Evolutionary conservation across 2,113 vertebrate genomes (phyloP), one percentile per base, ranked within the genome.

Genomic region (Agelaius tricolor): DNA sequence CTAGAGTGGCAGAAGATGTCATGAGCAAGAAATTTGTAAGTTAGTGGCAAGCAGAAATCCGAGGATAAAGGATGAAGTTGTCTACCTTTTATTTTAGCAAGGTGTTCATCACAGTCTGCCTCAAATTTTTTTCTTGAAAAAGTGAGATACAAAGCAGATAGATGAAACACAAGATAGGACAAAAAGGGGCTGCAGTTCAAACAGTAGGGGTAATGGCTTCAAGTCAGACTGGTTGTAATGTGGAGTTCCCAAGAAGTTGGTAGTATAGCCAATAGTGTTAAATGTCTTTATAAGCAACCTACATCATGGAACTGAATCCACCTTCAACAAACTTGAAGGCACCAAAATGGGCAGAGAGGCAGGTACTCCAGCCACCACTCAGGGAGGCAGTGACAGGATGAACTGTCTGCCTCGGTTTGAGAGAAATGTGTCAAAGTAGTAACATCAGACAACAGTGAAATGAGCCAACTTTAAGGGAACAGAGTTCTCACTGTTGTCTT

Each of bases 381-480:
- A 75, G 62, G 41, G 35, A 78, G 15, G 59, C 33, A 63, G 4
- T 66, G 51, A 37, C 7, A 54, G 68, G 61, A 55, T 94, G 72
- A 91, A 88, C 57, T 75, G 44, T 80, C 87, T 88, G 52, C 57
- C 63, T 79, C 18, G 49, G 80, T 85, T 87, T 72, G 81, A 81
- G 59, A 94, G 83, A 93, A 88, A 62, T 10, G 22, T 78, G 67
- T 91, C 82, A 44, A 75, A 92, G 43, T 52, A 35, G 49, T 94
- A 94, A 79, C 39, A 90, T 81, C 84, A 93, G 76, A 81, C 49
- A 85, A 14, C 51, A 65, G 83, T 33, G 77, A 80, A 95, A 68
- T 19, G 51, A 86, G 71, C 72, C 89, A 96, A 3, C 81, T 89
- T 90, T 41, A 91, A 89, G 44, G 71, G 74, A 94, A 90, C 84